These are phyloP conservation scores for Rhagoletis zephyria DNA, from an alignment of 1,140 invertebrate genomes.

Conservation along the genomic window DNA sequence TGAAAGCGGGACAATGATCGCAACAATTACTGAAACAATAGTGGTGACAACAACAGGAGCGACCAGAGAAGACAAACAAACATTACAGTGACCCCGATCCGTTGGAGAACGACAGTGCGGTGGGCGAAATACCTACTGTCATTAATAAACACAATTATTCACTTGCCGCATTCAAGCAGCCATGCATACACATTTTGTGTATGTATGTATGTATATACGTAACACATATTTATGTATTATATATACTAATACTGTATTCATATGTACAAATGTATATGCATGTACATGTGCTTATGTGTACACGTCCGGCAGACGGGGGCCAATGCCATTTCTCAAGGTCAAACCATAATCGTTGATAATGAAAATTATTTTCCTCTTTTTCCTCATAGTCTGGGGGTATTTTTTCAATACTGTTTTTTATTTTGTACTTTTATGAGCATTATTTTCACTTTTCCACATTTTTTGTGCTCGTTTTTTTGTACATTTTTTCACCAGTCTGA, in stretches of 20 bases:
- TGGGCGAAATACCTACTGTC: background rate
- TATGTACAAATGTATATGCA: background rate
- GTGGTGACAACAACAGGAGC: slow-evolving; percentile 53
- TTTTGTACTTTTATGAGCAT: slow-evolving; percentile 42
- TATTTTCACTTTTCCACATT: slow-evolving; percentile 52
- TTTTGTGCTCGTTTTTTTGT: slow-evolving; percentile 22
- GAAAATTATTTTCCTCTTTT: slow-evolving; percentile 65
- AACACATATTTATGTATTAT: background rate
- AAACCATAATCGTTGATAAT: slow-evolving; percentile 73
- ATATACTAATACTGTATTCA: background rate
- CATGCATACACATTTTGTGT: background rate
- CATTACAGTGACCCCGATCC: slow-evolving; percentile 67
- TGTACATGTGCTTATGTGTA: background rate
- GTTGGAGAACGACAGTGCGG: slow-evolving; percentile 14
- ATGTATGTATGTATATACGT: background rate
- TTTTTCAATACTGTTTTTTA: slow-evolving; percentile 45
- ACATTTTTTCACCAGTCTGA: slow-evolving; percentile 41
- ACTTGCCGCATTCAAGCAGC: background rate
- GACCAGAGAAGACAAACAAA: slow-evolving; percentile 59
- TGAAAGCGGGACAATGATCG: slow-evolving; percentile 32
- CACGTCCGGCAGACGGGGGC: slow-evolving; percentile 50
- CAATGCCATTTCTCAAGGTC: slow-evolving; percentile 69
- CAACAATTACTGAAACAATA: slow-evolving; percentile 42
- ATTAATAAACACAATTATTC: slow-evolving; percentile 23
- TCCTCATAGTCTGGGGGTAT: slow-evolving; percentile 8